A percentile compares a stretch with the other conserved stretches of the same genome.
Evolutionary conservation across 2,113 vertebrate species (phyloP).

Genomic region (Ranitomeya variabilis): DNA sequence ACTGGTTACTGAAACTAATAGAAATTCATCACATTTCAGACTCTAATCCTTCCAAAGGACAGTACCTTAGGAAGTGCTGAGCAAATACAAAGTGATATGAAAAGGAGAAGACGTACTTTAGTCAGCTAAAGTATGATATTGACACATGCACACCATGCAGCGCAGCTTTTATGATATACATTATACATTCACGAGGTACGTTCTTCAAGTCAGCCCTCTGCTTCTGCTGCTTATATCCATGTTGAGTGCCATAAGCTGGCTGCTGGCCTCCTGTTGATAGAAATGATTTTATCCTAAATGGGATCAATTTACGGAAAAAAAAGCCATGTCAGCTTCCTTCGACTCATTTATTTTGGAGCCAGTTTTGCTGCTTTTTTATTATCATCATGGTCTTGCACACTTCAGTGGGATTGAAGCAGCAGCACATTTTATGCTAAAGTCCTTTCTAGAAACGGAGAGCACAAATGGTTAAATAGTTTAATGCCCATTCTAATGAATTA

Average conservation of each 20-base stretch:
- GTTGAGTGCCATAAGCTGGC: constrained; percentile 36
- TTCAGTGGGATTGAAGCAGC: constrained; percentile 7
- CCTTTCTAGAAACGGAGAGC: not conserved
- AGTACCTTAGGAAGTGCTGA: not conserved
- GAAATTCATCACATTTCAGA: not conserved
- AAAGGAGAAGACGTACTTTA: not conserved
- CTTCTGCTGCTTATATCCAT: constrained; percentile 15
- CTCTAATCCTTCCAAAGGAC: not conserved
- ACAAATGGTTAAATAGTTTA: constrained; percentile 50
- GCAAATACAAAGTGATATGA: not conserved
- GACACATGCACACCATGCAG: not conserved
- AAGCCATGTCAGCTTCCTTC: constrained; percentile 40
- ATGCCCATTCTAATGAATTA: constrained; percentile 56
- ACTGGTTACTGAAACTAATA: not conserved
- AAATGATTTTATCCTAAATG: constrained; percentile 49
- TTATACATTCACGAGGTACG: constrained; percentile 35
- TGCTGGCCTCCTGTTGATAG: constrained; percentile 42
- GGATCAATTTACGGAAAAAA: constrained; percentile 39
- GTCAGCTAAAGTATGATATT: not conserved
- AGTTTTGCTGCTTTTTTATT: constrained; percentile 32
- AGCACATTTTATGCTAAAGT: constrained; percentile 30
- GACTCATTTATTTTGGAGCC: constrained; percentile 41
- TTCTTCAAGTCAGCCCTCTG: constrained; percentile 32
- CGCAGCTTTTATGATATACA: constrained; percentile 15
- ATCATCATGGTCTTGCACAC: constrained; percentile 23